Percentiles rank a stretch among this genome's conserved stretches.
Evolutionary conservation across 2,888 invertebrate species (phyloP).

Genomic region (Dyspetes luteomarginatus): DNA sequence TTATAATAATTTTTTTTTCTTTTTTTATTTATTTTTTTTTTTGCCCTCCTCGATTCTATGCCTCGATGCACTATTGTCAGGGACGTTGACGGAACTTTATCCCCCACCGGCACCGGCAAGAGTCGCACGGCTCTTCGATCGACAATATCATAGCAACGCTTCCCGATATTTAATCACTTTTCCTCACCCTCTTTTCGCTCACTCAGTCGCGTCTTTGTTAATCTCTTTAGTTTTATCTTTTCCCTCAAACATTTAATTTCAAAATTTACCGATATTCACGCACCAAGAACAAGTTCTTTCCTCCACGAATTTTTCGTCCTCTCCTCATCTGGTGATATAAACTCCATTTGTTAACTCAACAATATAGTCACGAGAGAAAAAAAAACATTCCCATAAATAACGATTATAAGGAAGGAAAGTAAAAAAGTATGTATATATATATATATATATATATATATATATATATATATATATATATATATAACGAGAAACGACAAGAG

Average conservation of each 20-base stretch:
- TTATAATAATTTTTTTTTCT: neutral
- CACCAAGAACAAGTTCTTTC: too few relatives aligned
- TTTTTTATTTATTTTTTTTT: neutral
- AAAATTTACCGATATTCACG: too few relatives aligned
- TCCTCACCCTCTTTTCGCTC: neutral
- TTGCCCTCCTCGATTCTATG: neutral
- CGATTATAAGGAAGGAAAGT: neutral
- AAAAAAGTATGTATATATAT: neutral
- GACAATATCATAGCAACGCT: constrained; percentile 35
- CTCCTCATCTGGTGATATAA: too few relatives aligned
- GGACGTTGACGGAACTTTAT: neutral
- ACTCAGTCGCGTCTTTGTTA: neutral
- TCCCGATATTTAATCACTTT: constrained; percentile 3
- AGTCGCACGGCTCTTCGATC: constrained; percentile 11
- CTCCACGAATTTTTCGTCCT: too few relatives aligned
- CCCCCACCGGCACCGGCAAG: neutral
- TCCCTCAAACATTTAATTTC: too few relatives aligned
- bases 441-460: neutral
- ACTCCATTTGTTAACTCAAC: too few relatives aligned
- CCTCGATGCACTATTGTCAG: neutral
- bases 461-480: constrained; percentile 1
- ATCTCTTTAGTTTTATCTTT: neutral
- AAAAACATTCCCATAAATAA: too few relatives aligned
- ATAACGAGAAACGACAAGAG: too few relatives aligned
- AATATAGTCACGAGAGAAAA: too few relatives aligned